Evolutionary conservation across 2,888 invertebrate species (phyloP).

Genomic region (Hypsopygia costalis): DNA sequence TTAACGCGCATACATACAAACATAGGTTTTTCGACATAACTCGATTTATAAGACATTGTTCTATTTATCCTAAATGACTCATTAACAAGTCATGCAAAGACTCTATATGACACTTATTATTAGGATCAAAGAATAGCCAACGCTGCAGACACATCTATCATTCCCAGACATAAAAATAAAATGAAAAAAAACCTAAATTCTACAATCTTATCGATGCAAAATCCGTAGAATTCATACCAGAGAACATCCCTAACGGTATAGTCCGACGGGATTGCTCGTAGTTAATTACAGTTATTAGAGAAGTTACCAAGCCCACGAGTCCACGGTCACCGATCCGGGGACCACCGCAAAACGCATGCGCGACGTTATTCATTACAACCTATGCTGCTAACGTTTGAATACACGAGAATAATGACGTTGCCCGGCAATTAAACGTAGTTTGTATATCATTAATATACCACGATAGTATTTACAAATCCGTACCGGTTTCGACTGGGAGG

Average conservation of each 20-base stretch:
- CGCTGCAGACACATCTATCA: too few relatives aligned
- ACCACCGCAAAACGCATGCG: conserved; percentile 45
- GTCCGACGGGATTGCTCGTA: conserved; percentile 48
- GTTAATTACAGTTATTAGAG: conserved; percentile 70
- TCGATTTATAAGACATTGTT: too few relatives aligned
- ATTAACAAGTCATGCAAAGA: too few relatives aligned
- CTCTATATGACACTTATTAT: too few relatives aligned
- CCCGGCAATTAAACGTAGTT: conserved; percentile 34
- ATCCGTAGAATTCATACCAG: background rate
- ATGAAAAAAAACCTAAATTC: too few relatives aligned
- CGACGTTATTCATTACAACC: conserved; percentile 35
- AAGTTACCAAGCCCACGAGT: conserved; percentile 49
- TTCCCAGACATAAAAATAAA: too few relatives aligned
- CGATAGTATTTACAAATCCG: too few relatives aligned
- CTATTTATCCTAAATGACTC: too few relatives aligned
- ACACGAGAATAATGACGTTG: conserved; percentile 33
- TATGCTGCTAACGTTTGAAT: conserved; percentile 28
- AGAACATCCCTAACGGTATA: conserved; percentile 22
- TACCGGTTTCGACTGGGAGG: too few relatives aligned
- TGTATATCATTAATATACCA: conserved; percentile 12
- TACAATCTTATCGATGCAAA: conserved; percentile 1
- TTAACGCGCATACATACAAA: too few relatives aligned
- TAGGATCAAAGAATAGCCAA: too few relatives aligned
- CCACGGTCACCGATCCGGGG: conserved; percentile 46
- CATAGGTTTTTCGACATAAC: too few relatives aligned